Evolutionary conservation across 2,888 invertebrate species (phyloP), one percentile per base, ranked within the genome.

Genomic region (Himalopsyche tibetana): DNA sequence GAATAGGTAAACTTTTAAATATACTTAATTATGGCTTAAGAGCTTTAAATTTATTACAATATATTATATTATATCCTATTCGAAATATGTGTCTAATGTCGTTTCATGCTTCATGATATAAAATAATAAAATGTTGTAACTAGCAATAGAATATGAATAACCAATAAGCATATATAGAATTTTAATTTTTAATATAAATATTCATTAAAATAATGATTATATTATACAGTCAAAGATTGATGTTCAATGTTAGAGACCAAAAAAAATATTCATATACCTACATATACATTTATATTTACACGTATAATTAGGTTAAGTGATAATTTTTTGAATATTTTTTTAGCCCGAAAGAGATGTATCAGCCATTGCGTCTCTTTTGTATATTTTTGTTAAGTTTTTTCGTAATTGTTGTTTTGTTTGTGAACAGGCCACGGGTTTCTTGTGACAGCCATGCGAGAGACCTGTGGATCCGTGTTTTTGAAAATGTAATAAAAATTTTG

Each of bases 281-380:
- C 85, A 87, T 85, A 88, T 85, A 88, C 51, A 87, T 74, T 40
- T 85, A 87, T 88, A 88, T 88, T 87, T 88, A 88, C 86, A 87
- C 85, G 42, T 85, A 87, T 88, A 88, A 85, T 87, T 86, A 87
- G 74, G 82, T 63, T 82, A 28, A 51, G 80, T 80, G 80, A 79
- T 80, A 84, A 55, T 85, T 79, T 81, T 82, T 85, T 85, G 55
- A 82, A 84, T 40, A 42, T 28, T 38, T 80, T 87, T 80, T 87
- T 85, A 84, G 82, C 51, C 51, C 51, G 80, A 82, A 82, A 85
- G 69, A 40, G 45, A 82, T 79, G 88, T 82, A 63, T n/a, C 88
- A 87, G 88, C 87, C 87, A 87, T 88, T 80, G 74, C 86, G 79
- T 79, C 80, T 82, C 83, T 87, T 86, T 85, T 85, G 55, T 45